Evolutionary conservation across 2,888 invertebrate genomes (phyloP), one percentile per base, ranked within the genome.

Genomic region (Diaprepes abbreviatus): DNA sequence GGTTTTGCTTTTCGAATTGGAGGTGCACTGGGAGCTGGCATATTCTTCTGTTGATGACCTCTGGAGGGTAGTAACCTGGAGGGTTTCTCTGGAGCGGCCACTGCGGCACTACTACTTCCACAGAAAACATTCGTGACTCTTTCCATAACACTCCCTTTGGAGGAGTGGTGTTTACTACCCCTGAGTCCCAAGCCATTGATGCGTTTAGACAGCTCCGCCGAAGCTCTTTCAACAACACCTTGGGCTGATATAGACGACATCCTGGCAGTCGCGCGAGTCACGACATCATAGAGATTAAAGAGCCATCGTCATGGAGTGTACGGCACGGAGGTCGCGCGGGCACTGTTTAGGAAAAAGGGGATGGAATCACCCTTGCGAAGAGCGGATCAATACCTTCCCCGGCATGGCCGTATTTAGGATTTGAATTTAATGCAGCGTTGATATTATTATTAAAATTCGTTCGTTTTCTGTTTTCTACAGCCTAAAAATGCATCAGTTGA

Each of bases 141-240:
- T 83, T 95, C 95, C 88, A 94, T 94, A 74, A 95, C 94, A 82
- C 91, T 91, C 21, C 89, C 86, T 73, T 81, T 81, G 73, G 82
- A 78, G 70, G 81, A 80, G 73, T 83, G 83, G 80, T 87, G 87
- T 71, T 82, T 83, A 74, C 78, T 80, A 72, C 79, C 74, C 38
- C 82, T 75, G 17, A 72, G 86, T 83, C 72, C 88, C 80, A 94
- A 87, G 71, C 94, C 94, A 81, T 93, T 95, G 85, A 95, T 95
- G 81, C 95, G 90, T 82, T 95, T 94, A 77, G 94, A 92, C 75
- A 95, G 88, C 85, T 95, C 95, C 74, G 95, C 95, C 78, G 94
- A 94, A 79, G 95, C 95, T 81, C 95, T 90, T 88, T 95, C 95
- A 85, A 95, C 95, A 81, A 95, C 94, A 80, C 94, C 94, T 85